Evolutionary conservation across 1,140 invertebrate genomes (phyloP), one percentile per base, ranked within the genome.

Genomic region (Dolichoris vasculosae): DNA sequence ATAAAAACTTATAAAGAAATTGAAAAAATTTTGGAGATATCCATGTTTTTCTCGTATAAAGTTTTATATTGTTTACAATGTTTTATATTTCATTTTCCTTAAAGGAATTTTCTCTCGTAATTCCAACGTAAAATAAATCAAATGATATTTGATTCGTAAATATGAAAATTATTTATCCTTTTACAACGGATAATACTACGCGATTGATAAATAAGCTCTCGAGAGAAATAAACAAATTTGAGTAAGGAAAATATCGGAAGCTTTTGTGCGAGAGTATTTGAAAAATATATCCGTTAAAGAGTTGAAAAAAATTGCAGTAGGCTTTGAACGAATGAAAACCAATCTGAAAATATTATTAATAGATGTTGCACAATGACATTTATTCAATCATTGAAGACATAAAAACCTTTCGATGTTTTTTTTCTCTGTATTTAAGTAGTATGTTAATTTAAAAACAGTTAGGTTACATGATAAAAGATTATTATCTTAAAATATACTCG

Each of bases 1-100:
- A 77, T 73, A 64, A 84, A 84, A 77, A 85, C 79, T 69, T 85
- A 86, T 35, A 76, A 80, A 77, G 84, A 81, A 85, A 87, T 78
- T 82, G 79, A 69, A 71, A 23, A 75, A 84, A 51, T 77, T 78
- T 83, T 85, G 78, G 26, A 38, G n/a, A 63, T 77, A 75, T n/a
- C 1, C 15, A 9, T 40, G 30, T 85, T 9, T 32, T 69, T 51
- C 0, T 30, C 20, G 55, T 26, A 3, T 59, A 26, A 26, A 59
- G 23, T 59, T 59, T 59, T 26, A 59, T 26, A 26, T 4, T 59
- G 55, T 59, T 59, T 59, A 59, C 55, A 26, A 1, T 59, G 55
- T 26, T 26, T 59, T 9, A 6, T 23, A 26, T 59, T 4, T 59
- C 55, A 59, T 59, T 59, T 26, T 26, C 23, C 26, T 9, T 26